Percentiles rank a stretch among this genome's conserved stretches.
phyloP scores from a whole-genome alignment of 1,140 invertebrate species.

The Trachymyrmex septentrionalis region DNA sequence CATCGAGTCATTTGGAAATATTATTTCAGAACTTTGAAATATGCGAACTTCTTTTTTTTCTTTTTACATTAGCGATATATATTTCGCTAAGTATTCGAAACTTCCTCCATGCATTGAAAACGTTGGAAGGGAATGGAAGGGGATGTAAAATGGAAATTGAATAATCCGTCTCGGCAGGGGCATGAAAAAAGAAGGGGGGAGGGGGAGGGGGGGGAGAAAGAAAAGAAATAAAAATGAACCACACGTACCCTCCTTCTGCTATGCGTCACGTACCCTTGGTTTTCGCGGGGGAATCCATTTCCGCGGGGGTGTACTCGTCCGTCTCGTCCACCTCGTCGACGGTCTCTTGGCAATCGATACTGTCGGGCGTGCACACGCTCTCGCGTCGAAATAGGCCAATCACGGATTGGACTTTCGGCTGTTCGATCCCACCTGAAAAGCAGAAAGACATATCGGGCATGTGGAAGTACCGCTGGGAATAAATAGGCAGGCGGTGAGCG shows the following conservation, averaged over 20 bases:
- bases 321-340: constrained; percentile 82
- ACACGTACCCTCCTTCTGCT: constrained; percentile 59
- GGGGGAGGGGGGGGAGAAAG: neutral
- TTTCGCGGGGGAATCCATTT: constrained; percentile 78
- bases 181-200: neutral
- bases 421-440: constrained; percentile 85
- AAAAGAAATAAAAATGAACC: constrained; percentile 27
- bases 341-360: constrained; percentile 78
- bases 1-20: neutral
- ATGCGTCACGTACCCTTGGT: constrained; percentile 77
- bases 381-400: constrained; percentile 86
- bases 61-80: neutral
- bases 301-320: constrained; percentile 77
- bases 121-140: neutral
- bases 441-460: constrained; percentile 30
- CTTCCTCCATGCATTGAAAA: neutral
- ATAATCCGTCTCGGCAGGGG: neutral
- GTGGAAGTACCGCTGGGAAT: neutral
- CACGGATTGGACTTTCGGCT: constrained; percentile 86
- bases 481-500: neutral
- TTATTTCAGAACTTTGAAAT: neutral
- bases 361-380: constrained; percentile 80
- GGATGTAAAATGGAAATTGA: neutral
- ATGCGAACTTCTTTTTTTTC: neutral
- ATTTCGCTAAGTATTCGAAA: constrained; percentile 7